phyloP scores from a whole-genome alignment of 2,888 invertebrate species.

The Bombylius major region DNA sequence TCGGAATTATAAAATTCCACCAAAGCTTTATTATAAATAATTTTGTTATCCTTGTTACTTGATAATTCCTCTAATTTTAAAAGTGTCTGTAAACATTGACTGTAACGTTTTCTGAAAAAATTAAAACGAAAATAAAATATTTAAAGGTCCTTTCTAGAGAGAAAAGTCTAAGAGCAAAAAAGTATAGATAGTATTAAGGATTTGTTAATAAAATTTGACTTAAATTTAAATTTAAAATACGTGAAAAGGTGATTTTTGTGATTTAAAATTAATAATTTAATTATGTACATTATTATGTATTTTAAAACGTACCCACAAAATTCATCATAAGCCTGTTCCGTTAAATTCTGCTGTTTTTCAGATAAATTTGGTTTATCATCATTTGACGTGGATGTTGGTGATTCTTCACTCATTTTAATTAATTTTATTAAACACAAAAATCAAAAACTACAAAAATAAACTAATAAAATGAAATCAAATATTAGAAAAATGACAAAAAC shows the following conservation, averaged over 20 bases:
- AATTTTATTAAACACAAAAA: too few species aligned
- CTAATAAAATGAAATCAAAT: too few species aligned
- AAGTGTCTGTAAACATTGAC: slow-evolving; percentile 27
- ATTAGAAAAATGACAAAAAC: too few species aligned
- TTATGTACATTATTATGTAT: too few species aligned
- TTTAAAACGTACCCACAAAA: slow-evolving; percentile 25
- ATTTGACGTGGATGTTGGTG: neutral
- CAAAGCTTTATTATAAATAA: slow-evolving; percentile 55
- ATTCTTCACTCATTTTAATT: neutral
- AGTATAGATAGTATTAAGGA: too few species aligned
- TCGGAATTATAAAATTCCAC: slow-evolving; percentile 66
- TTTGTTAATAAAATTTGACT: too few species aligned
- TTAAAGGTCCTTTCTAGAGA: too few species aligned
- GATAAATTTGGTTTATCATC: neutral
- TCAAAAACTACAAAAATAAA: too few species aligned
- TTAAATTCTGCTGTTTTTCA: slow-evolving; percentile 27
- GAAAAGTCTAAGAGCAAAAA: too few species aligned
- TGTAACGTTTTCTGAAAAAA: slow-evolving; percentile 15
- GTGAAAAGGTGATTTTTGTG: neutral
- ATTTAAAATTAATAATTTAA: too few species aligned
- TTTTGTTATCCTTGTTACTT: slow-evolving; percentile 18
- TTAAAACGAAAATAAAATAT: too few species aligned
- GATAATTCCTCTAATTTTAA: slow-evolving; percentile 25
- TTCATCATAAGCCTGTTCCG: slow-evolving; percentile 29
- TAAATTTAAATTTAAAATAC: too few species aligned